phyloP scores from a whole-genome alignment of 2,113 vertebrate species.

The Girardinichthys multiradiatus region DNA sequence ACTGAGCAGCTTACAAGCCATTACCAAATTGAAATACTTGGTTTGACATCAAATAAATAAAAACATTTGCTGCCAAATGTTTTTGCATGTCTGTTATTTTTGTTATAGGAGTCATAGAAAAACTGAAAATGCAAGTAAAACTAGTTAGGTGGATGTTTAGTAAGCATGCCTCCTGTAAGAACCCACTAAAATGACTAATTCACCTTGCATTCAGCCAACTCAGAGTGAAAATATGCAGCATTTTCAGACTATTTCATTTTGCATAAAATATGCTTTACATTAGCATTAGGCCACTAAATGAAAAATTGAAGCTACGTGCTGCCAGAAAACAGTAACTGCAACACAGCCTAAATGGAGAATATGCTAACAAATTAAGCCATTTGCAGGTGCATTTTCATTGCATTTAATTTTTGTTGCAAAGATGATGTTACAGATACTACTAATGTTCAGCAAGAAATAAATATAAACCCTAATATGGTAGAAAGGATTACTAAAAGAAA shows the following conservation, averaged over 20 bases:
- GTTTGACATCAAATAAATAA: slow-evolving; percentile 1
- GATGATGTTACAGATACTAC: too few species aligned
- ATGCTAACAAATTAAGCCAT: too few species aligned
- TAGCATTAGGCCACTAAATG: too few species aligned
- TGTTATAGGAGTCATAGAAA: too few species aligned
- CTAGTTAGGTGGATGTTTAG: not conserved
- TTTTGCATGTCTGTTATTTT: not conserved
- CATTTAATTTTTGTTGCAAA: not conserved
- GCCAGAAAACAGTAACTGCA: too few species aligned
- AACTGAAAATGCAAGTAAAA: not conserved
- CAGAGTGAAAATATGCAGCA: not conserved
- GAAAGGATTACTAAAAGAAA: not conserved
- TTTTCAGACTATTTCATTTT: not conserved
- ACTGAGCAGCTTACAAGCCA: not conserved
- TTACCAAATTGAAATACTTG: accelerated
- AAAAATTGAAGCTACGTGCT: too few species aligned
- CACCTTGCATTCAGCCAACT: not conserved
- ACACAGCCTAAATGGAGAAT: too few species aligned
- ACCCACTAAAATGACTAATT: too few species aligned
- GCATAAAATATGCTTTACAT: not conserved
- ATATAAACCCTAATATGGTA: not conserved
- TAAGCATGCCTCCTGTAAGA: not conserved
- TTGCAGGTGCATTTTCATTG: too few species aligned
- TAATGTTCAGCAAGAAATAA: not conserved
- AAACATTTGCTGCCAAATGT: not conserved